Conservation (phyloP, 2,888 invertebrate species). For the Timandra comae region DNA sequence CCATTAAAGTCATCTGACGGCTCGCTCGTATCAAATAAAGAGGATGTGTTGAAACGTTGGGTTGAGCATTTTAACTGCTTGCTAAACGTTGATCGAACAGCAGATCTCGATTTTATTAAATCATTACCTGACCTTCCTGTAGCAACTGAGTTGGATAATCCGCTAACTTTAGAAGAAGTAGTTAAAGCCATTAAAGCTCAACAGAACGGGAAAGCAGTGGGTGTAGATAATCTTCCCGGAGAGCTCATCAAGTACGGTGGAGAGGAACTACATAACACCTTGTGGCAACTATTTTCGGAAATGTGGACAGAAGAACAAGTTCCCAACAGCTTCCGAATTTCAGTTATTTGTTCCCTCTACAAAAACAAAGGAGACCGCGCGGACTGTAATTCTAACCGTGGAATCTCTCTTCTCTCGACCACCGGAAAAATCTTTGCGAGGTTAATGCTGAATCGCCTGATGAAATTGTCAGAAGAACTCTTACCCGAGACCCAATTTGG, state of each 20-base stretch:
- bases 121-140: background rate
- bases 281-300: too few relatives aligned
- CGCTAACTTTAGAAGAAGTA: conserved; percentile 5
- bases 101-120: conserved; percentile 1
- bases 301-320: too few relatives aligned
- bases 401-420: conserved; percentile 7
- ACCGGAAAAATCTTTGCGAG: too few relatives aligned
- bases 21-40: conserved; percentile 6
- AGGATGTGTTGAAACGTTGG: conserved; percentile 8
- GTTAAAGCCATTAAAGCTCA: background rate
- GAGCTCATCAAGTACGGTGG: conserved; percentile 11
- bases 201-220: conserved; percentile 5
- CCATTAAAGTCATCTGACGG: conserved; percentile 8
- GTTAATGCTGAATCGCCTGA: too few relatives aligned
- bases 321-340: too few relatives aligned
- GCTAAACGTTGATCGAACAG: conserved; percentile 3
- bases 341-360: conserved; percentile 10
- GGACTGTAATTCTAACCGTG: conserved; percentile 5
- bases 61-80: conserved; percentile 13
- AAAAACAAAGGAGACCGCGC: too few relatives aligned
- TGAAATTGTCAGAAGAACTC: too few relatives aligned
- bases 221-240: conserved; percentile 4
- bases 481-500: conserved; percentile 2
- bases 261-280: too few relatives aligned
- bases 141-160: background rate